Evolutionary conservation across 2,888 invertebrate species (phyloP).

Genomic region (Chironomus tentans): DNA sequence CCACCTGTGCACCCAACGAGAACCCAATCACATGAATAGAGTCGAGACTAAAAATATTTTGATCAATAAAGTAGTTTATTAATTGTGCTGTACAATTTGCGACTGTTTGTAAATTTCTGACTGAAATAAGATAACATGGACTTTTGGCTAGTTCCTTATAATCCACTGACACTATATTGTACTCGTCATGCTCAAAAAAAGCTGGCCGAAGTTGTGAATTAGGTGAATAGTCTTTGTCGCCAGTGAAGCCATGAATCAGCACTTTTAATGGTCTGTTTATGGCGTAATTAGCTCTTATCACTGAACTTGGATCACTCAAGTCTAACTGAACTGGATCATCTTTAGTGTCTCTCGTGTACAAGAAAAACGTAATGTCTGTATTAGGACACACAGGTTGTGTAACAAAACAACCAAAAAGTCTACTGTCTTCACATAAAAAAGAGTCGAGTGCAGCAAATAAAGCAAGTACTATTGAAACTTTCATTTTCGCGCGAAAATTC

Average conservation of each 20-base stretch:
- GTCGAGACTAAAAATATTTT: conserved; percentile 41
- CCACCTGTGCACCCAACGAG: conserved; percentile 51
- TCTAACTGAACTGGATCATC: conserved; percentile 44
- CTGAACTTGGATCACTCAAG: conserved; percentile 37
- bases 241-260: conserved; percentile 56
- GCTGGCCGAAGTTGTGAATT: conserved; percentile 52
- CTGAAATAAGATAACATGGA: conserved; percentile 53
- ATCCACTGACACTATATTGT: conserved; percentile 54
- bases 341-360: conserved; percentile 44
- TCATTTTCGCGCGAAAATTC: not conserved
- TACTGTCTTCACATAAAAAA: too few species aligned
- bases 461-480: not conserved
- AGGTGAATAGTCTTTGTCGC: conserved; percentile 50
- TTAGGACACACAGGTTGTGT: conserved; percentile 45
- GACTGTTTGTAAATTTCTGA: conserved; percentile 48
- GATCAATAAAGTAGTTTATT: conserved; percentile 45
- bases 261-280: conserved; percentile 46
- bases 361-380: conserved; percentile 52
- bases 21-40: conserved; percentile 54
- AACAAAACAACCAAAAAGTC: conserved; percentile 29
- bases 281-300: conserved; percentile 32
- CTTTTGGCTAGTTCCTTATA: conserved; percentile 49
- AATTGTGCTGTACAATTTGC: conserved; percentile 53
- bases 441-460: too few species aligned
- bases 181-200: conserved; percentile 47